Evolutionary conservation across 2,797 vertebrate genomes (phyloP), one percentile per base, ranked within the genome.

Genomic region (Argentina silus): DNA sequence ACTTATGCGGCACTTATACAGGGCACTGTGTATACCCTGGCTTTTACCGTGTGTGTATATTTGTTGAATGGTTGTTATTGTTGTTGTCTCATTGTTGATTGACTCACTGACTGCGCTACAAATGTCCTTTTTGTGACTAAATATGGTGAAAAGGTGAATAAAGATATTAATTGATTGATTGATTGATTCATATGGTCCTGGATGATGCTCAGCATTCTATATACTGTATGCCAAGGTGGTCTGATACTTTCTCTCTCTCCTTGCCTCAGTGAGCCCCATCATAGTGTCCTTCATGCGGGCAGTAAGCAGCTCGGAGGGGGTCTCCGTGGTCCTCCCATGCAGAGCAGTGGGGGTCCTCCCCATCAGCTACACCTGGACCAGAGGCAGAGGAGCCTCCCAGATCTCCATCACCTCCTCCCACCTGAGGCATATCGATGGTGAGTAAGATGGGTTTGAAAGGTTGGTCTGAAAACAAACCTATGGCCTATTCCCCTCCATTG

Each of bases 351-450:
- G 94, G 61, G 80, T 92, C 67, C 81, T 50, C 17, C 91, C 93
- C 53, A 90, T 95, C 70, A 91, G 71, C 7, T 93, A 94, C 57
- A 90, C 70, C 21, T 95, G 94, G 94, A 88, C 67, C 50, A 88
- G 78, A 71, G 74, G 70, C 50, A 88, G 78, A 71, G 74, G 70
- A 12, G 81, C 79, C 10, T 3, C 75, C 47, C 4, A 48, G 70
- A 63, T 70, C 53, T 10, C 72, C 61, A 64, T 89, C 80, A 59
- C 62, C 27, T 63, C 63, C 8, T 2, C 76, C 48, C 6, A 42
- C 65, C 64, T 74, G 69, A 86, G 63, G 69, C 77, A 73, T 48
- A 73, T 82, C 55, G 86, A 89, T 56, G 89, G 93, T 94, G 78
- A 87, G 87, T 67, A 19, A 15, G 7, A 59, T 48, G 56, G 48